Percentiles rank a stretch among this genome's conserved stretches.
phyloP scores from a whole-genome alignment of 2,888 invertebrate genomes.

The Cabera pusaria region DNA sequence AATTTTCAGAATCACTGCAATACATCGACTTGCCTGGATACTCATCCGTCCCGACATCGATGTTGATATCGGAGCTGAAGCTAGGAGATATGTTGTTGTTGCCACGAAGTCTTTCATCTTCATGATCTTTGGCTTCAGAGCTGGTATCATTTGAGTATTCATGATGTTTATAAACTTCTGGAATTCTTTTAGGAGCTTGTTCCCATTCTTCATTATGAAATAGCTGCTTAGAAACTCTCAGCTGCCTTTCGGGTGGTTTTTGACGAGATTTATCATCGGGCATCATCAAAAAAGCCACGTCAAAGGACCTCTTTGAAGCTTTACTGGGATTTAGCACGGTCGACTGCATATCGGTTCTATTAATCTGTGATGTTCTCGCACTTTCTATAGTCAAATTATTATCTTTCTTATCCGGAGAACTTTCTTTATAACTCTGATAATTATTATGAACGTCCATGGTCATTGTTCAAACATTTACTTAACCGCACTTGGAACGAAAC shows the following conservation, averaged over 20 bases:
- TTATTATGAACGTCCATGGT: conserved; percentile 87
- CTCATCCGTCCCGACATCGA: conserved; percentile 79
- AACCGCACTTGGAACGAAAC: conserved; percentile 61
- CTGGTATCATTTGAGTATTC: conserved; percentile 67
- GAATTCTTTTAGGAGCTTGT: conserved; percentile 63
- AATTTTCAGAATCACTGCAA: conserved; percentile 78
- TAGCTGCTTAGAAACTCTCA: conserved; percentile 77
- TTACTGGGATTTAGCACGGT: conserved; percentile 60
- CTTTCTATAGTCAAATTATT: conserved; percentile 71
- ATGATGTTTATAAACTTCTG: conserved; percentile 72
- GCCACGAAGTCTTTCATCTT: conserved; percentile 66
- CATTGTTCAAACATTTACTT: conserved; percentile 81
- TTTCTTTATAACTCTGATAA: conserved; percentile 75
- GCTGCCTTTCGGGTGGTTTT: conserved; percentile 82
- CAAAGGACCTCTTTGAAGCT: conserved; percentile 91
- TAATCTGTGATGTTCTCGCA: conserved; percentile 73
- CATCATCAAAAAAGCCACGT: conserved; percentile 95
- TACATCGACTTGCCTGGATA: conserved; percentile 75
- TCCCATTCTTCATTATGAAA: conserved; percentile 77
- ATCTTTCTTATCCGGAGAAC: conserved; percentile 75
- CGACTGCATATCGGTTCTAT: conserved; percentile 65
- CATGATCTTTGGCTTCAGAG: conserved; percentile 63
- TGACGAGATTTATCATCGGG: conserved; percentile 92
- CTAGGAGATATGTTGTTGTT: conserved; percentile 77
- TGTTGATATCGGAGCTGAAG: conserved; percentile 76